Conservation (phyloP, 2,797 vertebrate genomes). For the Tapera naevia region DNA sequence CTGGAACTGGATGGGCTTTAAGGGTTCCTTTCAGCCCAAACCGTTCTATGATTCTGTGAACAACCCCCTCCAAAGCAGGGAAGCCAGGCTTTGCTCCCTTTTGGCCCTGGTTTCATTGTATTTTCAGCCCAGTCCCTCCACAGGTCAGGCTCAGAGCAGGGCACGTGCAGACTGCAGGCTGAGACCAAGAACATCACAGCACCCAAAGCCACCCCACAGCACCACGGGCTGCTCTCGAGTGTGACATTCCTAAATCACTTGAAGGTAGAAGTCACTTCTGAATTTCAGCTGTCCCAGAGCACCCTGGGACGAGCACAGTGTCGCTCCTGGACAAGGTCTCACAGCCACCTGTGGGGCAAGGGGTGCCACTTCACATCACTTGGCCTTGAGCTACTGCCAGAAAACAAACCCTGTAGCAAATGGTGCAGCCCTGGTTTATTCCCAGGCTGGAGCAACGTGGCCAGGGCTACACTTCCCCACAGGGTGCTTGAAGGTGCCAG, state of each 20-base stretch:
- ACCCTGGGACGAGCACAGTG: not conserved
- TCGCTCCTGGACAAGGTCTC: not conserved
- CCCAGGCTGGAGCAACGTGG: not conserved
- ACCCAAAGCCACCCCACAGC: not conserved
- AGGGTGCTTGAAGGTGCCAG: not conserved
- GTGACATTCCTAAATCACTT: rapidly evolving
- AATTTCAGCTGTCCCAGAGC: not conserved
- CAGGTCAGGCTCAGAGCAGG: not conserved
- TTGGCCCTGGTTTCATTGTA: not conserved
- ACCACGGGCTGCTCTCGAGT: not conserved
- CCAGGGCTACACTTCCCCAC: not conserved
- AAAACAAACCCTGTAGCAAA: rapidly evolving
- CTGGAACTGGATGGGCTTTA: no score
- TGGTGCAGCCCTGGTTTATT: not conserved
- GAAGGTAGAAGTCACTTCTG: not conserved
- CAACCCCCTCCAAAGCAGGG: not conserved
- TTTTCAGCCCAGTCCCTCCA: not conserved
- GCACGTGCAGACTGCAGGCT: rapidly evolving
- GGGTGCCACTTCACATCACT: not conserved
- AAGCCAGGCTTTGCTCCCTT: not conserved
- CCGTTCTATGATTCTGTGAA: no score
- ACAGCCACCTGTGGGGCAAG: not conserved
- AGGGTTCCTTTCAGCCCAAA: no score
- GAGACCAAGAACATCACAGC: not conserved
- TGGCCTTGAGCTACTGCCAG: not conserved